Conservation (phyloP, 2,888 invertebrate genomes). For the Adelphocoris suturalis region DNA sequence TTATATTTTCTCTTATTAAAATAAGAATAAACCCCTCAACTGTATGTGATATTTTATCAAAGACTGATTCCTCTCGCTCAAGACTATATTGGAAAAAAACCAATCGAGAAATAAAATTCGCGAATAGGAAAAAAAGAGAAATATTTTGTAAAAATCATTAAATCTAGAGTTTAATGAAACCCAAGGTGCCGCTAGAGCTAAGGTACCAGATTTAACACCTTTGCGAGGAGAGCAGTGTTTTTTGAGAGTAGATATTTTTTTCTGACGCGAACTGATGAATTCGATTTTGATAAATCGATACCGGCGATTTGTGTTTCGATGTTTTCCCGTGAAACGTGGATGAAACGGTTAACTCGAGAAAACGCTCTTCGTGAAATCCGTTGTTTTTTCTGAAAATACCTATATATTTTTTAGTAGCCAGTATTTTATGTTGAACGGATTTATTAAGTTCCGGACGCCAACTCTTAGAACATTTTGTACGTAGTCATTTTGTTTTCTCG, state of each 20-base stretch:
- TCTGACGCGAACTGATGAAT: slow-evolving; percentile 6
- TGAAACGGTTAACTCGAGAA: background rate
- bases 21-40: slow-evolving; percentile 64
- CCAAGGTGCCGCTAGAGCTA: slow-evolving; percentile 26
- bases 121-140: slow-evolving; percentile 42
- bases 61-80: slow-evolving; percentile 79
- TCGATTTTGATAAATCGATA: slow-evolving; percentile 8
- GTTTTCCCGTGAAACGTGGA: background rate
- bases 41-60: slow-evolving; percentile 80
- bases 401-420: slow-evolving; percentile 1
- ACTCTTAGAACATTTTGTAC: background rate
- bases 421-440: slow-evolving; percentile 34
- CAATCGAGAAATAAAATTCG: slow-evolving; percentile 29
- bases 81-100: slow-evolving; percentile 61
- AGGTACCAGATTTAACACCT: slow-evolving; percentile 47
- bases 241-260: slow-evolving; percentile 34
- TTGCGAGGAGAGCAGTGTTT: slow-evolving; percentile 59
- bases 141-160: slow-evolving; percentile 58
- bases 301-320: slow-evolving; percentile 15
- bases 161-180: slow-evolving; percentile 41
- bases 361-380: background rate
- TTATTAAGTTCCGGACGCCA: slow-evolving; percentile 3
- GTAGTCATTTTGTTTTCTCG: slow-evolving; percentile 37
- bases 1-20: slow-evolving; percentile 52
- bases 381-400: background rate